A percentile compares a stretch with the other conserved stretches of the same genome.
These are phyloP conservation scores for Sogatella furcifera DNA, from an alignment of 1,140 invertebrate species.

Conservation along the genomic window DNA sequence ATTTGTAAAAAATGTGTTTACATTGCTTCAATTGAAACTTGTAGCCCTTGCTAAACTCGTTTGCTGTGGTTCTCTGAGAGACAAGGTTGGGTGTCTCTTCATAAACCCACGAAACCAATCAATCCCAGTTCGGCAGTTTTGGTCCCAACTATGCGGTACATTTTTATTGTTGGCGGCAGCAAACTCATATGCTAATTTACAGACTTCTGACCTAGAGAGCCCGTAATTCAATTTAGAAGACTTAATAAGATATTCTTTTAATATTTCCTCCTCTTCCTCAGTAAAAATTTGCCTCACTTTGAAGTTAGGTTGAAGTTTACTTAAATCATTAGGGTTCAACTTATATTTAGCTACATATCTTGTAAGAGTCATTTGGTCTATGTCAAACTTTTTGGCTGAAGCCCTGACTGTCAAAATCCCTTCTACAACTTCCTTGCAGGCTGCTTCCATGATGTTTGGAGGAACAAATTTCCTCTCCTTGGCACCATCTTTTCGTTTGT, in stretches of 20 bases:
- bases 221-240: neutral
- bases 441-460: no score
- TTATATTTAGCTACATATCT: no score
- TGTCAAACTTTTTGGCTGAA: no score
- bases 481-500: no score
- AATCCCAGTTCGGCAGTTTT: neutral
- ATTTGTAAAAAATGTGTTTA: conserved; percentile 5
- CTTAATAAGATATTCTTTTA: conserved; percentile 1
- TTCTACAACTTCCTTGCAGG: no score
- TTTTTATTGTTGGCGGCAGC: neutral
- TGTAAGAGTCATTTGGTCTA: no score
- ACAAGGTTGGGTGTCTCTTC: neutral
- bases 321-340: no score
- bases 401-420: no score
- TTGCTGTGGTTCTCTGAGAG: neutral
- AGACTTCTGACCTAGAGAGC: neutral
- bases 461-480: no score
- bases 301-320: no score
- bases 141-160: neutral
- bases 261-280: neutral
- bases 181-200: conserved; percentile 3
- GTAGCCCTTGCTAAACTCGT: neutral
- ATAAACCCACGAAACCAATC: neutral
- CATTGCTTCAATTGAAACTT: neutral
- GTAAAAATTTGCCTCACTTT: no score